phyloP scores from a whole-genome alignment of 2,888 invertebrate species.

The Tholera decimalis region DNA sequence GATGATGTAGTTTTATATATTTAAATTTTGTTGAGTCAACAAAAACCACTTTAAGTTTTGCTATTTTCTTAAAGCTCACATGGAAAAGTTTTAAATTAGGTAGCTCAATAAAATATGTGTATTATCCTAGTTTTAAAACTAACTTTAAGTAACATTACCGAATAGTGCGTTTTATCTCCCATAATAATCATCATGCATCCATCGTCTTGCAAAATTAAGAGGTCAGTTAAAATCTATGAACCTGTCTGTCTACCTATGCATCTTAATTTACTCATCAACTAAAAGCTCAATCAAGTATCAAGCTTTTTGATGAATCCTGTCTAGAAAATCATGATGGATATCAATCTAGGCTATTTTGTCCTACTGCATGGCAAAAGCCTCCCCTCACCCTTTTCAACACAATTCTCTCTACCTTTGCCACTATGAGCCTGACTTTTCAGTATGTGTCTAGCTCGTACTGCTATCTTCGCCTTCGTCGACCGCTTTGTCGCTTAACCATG shows the following conservation, averaged over 20 bases:
- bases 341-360: not conserved
- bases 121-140: not conserved
- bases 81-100: constrained; percentile 7
- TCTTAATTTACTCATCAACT: no score
- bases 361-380: no score
- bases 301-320: not conserved
- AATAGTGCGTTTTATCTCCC: not conserved
- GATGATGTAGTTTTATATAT: constrained; percentile 32
- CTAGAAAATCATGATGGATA: not conserved
- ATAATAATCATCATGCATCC: no score
- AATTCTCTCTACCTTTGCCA: no score
- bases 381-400: no score
- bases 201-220: not conserved
- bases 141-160: not conserved
- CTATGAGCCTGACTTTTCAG: no score
- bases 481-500: no score
- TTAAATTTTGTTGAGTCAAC: constrained; percentile 1
- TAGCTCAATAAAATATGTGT: not conserved
- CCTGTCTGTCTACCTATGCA: no score
- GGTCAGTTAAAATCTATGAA: no score
- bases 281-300: not conserved
- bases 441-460: no score
- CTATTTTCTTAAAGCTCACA: constrained; percentile 5
- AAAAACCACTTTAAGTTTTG: constrained; percentile 26
- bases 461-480: no score